Base-by-base conservation (phyloP, 2,888 invertebrate genomes). In the Erebia epiphron region DNA sequence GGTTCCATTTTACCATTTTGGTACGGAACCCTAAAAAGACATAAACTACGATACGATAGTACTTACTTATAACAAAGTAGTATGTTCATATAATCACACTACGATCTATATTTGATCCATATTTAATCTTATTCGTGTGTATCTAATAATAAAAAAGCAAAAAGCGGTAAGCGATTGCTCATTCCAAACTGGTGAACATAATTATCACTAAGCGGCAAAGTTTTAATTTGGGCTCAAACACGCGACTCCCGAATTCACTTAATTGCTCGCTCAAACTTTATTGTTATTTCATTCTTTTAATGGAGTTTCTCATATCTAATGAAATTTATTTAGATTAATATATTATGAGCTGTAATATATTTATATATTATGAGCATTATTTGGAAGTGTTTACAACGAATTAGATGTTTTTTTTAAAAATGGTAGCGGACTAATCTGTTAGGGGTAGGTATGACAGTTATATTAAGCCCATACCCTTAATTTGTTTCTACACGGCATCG, bases 161-260 rank as follows among this genome's bases (percentile, higher is more conserved):
- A 54, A 70, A 70, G 61, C 43, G 54, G 67, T 68, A 65, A 74
- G 70, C 70, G 67, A 74, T 74, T 69, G 74, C 57, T 69, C 73
- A 61, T 73, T 74, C 72, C 74, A 70, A 67, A 62, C 68, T 67
- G 65, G 60, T 61, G 70, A 72, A 71, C 70, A 69, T 67, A 74
- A 74, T 74, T 73, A 74, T 73, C 72, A 70, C 72, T 74, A 74
- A 73, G 68, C 73, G 64, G 50, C 52, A 35, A 74, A 74, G 67
- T 73, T 74, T 72, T 73, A 70, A 73, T 74, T 68, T 63, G 26
- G 54, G 63, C 63, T 60, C 56, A 35, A 69, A 67, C 74, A 74
- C 74, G 74, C 74, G 50, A 74, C 62, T 64, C 56, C 49, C 16
- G 67, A 54, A 61, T 50, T 67, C 52, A 50, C 57, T 58, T 61